Evolutionary conservation across 2,113 vertebrate genomes (phyloP).

Genomic region (Mus spicilegus): DNA sequence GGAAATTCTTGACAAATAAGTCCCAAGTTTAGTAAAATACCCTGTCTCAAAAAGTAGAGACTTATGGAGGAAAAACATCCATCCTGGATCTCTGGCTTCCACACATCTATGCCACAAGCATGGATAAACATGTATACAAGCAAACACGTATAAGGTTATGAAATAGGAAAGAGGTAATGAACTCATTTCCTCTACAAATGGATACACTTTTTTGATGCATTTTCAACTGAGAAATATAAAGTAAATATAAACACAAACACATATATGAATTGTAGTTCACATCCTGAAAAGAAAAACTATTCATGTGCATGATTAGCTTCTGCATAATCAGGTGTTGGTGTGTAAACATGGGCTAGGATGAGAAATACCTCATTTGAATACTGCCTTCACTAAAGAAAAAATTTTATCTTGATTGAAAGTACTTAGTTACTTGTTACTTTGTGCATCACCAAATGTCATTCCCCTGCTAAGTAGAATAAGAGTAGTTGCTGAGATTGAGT

Average conservation of each 20-base stretch:
- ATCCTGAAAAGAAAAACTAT: not conserved
- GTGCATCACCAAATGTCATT: not conserved
- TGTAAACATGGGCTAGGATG: not conserved
- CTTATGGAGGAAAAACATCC: not conserved
- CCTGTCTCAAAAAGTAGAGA: not conserved
- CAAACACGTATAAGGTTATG: not conserved
- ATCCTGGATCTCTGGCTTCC: too few species aligned
- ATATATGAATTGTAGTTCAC: not conserved
- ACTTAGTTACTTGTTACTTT: not conserved
- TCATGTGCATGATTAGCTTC: not conserved
- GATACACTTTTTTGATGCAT: not conserved
- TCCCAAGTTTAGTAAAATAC: not conserved
- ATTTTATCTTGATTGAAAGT: not conserved
- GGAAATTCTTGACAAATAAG: not conserved
- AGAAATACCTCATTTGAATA: not conserved
- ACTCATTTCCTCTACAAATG: not conserved
- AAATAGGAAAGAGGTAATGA: not conserved
- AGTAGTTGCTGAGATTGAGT: not conserved
- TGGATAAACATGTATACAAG: not conserved
- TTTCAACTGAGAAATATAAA: slow-evolving; percentile 17
- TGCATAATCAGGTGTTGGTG: not conserved
- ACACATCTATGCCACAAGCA: not conserved
- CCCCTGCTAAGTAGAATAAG: not conserved
- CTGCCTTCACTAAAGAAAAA: not conserved
- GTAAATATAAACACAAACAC: not conserved